phyloP scores from a whole-genome alignment of 2,797 vertebrate genomes.

The Aldrovandia affinis region DNA sequence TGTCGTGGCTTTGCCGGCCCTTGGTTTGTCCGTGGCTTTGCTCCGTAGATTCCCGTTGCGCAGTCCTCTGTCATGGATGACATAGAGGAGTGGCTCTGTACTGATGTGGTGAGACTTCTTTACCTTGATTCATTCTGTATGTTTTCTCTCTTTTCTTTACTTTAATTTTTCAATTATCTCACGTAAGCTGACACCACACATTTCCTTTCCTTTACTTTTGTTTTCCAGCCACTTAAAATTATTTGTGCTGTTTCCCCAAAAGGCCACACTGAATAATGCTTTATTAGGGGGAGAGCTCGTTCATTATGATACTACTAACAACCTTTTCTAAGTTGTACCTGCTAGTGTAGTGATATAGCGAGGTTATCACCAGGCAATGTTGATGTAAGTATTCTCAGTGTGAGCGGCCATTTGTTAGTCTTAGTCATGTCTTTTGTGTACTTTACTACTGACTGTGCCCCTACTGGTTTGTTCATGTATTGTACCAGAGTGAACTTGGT shows the following conservation, averaged over 20 bases:
- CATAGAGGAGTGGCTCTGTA: slow-evolving; percentile 99
- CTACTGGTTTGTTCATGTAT: background rate
- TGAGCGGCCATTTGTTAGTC: background rate
- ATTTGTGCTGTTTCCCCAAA: slow-evolving; percentile 18
- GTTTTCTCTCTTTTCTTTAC: slow-evolving; percentile 27
- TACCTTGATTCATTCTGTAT: slow-evolving; percentile 61
- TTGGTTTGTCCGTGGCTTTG: slow-evolving; percentile 73
- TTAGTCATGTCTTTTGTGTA: background rate
- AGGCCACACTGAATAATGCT: background rate
- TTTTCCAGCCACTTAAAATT: background rate
- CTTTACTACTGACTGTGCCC: background rate
- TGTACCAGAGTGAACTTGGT: background rate
- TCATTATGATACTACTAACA: background rate
- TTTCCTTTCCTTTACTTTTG: slow-evolving; percentile 27
- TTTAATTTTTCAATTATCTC: slow-evolving; percentile 10
- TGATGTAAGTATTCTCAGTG: background rate
- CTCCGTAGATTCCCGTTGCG: slow-evolving; percentile 84
- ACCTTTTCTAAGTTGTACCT: background rate
- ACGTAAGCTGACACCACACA: slow-evolving; percentile 30
- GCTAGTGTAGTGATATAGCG: background rate
- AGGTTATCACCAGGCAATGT: background rate
- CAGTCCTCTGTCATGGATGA: slow-evolving; percentile 99
- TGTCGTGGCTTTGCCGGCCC: slow-evolving; percentile 77
- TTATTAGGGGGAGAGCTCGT: background rate
- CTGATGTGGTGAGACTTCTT: slow-evolving; percentile 95